Conservation (phyloP, 2,888 invertebrate species). For the Isotomurus palustris region DNA sequence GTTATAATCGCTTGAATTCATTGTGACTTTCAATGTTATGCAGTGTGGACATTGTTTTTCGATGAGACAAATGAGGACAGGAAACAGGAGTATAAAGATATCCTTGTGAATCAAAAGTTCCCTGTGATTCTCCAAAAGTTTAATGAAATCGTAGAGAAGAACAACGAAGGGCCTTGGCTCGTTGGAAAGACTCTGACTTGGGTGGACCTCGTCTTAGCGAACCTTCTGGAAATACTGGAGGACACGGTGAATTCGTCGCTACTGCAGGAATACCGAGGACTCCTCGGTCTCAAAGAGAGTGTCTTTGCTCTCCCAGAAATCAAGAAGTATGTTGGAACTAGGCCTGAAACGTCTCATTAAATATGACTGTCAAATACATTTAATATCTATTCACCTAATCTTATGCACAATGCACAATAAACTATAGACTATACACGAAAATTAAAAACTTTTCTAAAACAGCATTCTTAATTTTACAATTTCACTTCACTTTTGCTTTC, state of each 20-base stretch:
- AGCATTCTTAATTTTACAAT: no score
- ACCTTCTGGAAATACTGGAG: slow-evolving; percentile 2
- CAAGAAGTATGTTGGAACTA: slow-evolving; percentile 12
- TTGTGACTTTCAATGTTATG: not conserved
- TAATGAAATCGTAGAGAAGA: slow-evolving; percentile 13
- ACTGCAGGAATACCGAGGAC: slow-evolving; percentile 6
- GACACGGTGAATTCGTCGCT: slow-evolving; percentile 3
- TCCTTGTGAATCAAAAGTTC: not conserved
- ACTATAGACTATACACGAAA: no score
- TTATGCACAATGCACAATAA: no score
- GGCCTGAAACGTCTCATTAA: slow-evolving; percentile 8
- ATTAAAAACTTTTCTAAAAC: no score
- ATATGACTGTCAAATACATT: not conserved
- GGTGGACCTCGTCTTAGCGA: slow-evolving; percentile 18
- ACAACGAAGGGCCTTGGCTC: slow-evolving; percentile 9
- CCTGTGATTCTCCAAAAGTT: slow-evolving; percentile 9
- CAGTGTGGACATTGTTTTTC: not conserved
- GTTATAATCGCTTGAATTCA: not conserved
- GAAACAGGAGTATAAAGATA: slow-evolving; percentile 7
- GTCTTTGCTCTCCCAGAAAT: slow-evolving; percentile 21
- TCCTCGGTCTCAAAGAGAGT: slow-evolving; percentile 13
- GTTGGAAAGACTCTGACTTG: slow-evolving; percentile 13
- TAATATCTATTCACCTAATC: not conserved
- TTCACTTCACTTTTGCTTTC: no score
- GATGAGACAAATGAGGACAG: not conserved